Conservation (phyloP, 2,797 vertebrate species). For the Gymnocypris eckloni region DNA sequence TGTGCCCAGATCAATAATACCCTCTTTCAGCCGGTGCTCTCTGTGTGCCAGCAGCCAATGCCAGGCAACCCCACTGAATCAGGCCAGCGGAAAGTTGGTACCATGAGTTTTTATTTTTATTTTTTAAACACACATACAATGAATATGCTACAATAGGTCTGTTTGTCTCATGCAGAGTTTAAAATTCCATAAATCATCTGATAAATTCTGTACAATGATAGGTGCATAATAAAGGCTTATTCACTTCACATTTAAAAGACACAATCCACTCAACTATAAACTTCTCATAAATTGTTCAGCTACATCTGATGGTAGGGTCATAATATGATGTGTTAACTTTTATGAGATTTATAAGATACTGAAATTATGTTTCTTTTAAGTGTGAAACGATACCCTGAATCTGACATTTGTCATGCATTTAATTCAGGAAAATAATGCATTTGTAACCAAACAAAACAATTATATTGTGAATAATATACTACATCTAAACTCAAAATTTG, state of each 20-base stretch:
- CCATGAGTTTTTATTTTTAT: constrained; percentile 56
- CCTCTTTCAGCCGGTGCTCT: constrained; percentile 76
- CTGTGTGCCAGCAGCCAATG: constrained; percentile 71
- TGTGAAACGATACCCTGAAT: background rate
- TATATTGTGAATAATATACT: background rate
- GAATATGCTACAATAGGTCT: background rate
- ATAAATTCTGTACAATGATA: background rate
- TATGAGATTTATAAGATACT: background rate
- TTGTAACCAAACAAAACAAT: background rate
- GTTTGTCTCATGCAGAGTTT: background rate
- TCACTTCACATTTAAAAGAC: background rate
- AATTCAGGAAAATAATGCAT: too few relatives aligned
- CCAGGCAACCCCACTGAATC: constrained; percentile 66
- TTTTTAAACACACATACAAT: background rate
- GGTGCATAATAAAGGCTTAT: too few relatives aligned
- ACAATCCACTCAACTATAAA: background rate
- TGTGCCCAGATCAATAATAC: constrained; percentile 77
- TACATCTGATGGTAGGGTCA: background rate
- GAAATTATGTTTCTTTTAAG: background rate
- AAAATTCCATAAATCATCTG: background rate
- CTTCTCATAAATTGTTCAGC: background rate
- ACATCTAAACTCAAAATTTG: background rate
- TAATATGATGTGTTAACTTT: background rate
- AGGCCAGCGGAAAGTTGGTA: constrained; percentile 68
- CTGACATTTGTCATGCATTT: background rate